phyloP scores from a whole-genome alignment of 2,797 vertebrate genomes.

The Garrulus glandarius region DNA sequence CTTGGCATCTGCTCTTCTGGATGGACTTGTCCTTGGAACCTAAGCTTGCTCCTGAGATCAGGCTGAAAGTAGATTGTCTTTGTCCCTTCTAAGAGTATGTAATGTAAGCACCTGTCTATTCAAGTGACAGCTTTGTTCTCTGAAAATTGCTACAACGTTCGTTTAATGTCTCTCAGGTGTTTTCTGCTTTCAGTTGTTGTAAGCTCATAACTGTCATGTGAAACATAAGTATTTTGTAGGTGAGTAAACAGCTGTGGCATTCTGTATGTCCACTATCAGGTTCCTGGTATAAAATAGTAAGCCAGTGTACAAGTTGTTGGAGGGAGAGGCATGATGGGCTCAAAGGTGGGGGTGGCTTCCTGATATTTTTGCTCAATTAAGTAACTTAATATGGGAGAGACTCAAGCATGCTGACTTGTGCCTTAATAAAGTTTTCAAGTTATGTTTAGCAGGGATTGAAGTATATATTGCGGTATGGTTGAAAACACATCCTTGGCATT shows the following conservation, averaged over 20 bases:
- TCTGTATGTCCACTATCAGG: background rate
- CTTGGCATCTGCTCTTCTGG: background rate
- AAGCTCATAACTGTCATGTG: background rate
- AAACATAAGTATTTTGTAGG: background rate
- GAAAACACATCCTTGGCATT: background rate
- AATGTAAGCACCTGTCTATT: background rate
- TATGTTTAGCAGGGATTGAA: background rate
- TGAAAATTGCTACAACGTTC: background rate
- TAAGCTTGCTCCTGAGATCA: background rate
- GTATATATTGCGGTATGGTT: background rate
- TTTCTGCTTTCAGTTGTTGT: background rate
- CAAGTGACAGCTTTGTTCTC: background rate
- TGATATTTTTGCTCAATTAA: background rate
- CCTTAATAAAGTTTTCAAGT: background rate
- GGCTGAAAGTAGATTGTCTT: background rate
- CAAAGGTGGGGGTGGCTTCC: background rate
- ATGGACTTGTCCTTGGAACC: background rate
- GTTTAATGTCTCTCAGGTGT: background rate
- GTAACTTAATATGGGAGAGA: conserved; percentile 17
- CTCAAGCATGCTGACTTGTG: background rate
- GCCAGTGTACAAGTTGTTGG: background rate
- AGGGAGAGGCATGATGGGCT: background rate
- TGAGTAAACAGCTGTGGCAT: background rate
- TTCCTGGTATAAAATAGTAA: background rate
- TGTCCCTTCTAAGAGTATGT: background rate